Conservation (phyloP, 2,888 invertebrate species). For the Vesta saturnalis region DNA sequence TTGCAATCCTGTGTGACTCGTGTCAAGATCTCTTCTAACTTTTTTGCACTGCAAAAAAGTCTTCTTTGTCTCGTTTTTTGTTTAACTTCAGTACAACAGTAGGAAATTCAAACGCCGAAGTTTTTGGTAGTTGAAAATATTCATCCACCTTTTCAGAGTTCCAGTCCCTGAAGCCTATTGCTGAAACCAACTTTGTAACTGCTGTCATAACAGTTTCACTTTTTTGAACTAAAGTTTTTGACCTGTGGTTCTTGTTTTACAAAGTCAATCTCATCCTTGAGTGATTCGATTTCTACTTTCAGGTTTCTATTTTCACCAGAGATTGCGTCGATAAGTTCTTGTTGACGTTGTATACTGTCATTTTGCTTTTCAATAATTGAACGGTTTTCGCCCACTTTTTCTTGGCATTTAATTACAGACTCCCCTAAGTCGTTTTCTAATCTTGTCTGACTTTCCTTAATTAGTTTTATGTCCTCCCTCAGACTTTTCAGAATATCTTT, state of each 20-base stretch:
- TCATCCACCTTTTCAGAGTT: neutral
- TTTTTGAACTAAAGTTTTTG: neutral
- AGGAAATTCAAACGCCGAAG: neutral
- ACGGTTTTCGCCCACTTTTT: too few relatives aligned
- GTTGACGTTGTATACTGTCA: neutral
- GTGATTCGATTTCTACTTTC: neutral
- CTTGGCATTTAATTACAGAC: too few relatives aligned
- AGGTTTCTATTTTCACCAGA: neutral
- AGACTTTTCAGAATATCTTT: neutral
- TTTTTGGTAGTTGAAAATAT: conserved; percentile 3
- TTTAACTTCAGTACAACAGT: neutral
- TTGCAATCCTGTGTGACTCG: neutral
- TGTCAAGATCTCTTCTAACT: neutral
- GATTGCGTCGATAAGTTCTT: neutral
- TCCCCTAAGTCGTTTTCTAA: neutral
- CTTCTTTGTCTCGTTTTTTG: neutral
- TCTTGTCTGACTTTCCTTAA: neutral
- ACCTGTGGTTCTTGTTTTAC: neutral
- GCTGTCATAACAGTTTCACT: neutral
- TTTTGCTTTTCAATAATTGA: too few relatives aligned
- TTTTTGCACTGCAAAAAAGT: neutral
- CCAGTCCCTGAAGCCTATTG: neutral
- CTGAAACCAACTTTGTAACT: conserved; percentile 1
- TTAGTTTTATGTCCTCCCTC: neutral
- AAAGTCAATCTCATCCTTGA: neutral